These are phyloP conservation scores for Ephialtes manifestator DNA, from an alignment of 2,888 invertebrate species.

Conservation along the genomic window DNA sequence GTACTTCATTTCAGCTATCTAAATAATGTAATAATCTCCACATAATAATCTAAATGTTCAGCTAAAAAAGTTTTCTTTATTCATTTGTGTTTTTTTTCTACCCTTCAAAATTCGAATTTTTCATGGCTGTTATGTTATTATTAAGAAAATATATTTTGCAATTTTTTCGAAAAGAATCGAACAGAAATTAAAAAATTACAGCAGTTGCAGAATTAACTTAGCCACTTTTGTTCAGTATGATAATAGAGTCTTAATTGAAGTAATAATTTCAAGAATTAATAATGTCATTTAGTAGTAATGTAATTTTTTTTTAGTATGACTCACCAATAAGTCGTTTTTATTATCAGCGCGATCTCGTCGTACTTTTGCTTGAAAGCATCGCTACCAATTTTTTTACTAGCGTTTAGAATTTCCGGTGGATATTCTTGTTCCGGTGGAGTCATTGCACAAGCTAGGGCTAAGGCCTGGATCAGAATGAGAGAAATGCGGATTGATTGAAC, in stretches of 20 bases:
- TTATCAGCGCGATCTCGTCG: constrained; percentile 91
- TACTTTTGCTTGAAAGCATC: constrained; percentile 92
- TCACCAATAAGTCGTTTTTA: constrained; percentile 98
- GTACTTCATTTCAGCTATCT: no score
- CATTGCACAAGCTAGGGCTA: constrained; percentile 94
- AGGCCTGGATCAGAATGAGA: constrained; percentile 88
- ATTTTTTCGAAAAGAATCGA: not conserved
- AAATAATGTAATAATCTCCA: no score
- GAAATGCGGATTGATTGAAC: constrained; percentile 48
- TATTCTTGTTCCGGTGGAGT: constrained; percentile 91
- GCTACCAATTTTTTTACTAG: constrained; percentile 88
- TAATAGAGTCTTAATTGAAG: no score
- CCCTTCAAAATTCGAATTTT: no score
- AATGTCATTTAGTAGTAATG: not conserved
- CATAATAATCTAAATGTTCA: not conserved
- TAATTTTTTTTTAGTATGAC: constrained; percentile 61
- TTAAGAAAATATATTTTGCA: not conserved
- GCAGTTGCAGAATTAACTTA: not conserved
- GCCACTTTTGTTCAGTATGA: no score
- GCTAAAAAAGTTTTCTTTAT: no score
- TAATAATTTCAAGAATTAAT: constrained; percentile 29
- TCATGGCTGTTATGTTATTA: no score
- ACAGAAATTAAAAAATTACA: no score
- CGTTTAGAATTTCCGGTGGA: constrained; percentile 89
- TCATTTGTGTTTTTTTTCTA: no score